phyloP scores from a whole-genome alignment of 2,888 invertebrate genomes.

The Caenorhabditis plicata region DNA sequence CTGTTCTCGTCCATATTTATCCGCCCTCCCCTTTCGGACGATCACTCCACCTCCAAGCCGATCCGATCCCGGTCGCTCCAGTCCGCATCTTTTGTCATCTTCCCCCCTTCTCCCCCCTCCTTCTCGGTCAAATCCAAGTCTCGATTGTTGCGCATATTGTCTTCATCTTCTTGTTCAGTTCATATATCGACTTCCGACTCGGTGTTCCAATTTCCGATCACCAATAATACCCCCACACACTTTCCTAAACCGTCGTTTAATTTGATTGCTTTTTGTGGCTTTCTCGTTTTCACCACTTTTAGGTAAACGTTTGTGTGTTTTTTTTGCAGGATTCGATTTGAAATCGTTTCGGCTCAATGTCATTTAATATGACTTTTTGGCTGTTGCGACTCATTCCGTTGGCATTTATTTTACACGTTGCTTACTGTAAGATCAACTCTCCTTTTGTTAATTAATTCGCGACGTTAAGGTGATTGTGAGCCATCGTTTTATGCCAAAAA shows the following conservation, averaged over 20 bases:
- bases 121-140: conserved; percentile 12
- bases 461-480: conserved; percentile 35
- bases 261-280: not conserved
- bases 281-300: not conserved
- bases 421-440: not conserved
- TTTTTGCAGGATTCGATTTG: too few relatives aligned
- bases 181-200: too few relatives aligned
- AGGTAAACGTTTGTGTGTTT: too few relatives aligned
- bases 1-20: too few relatives aligned
- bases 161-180: conserved; percentile 22
- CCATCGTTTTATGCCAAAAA: conserved; percentile 53
- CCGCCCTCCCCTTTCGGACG: too few relatives aligned
- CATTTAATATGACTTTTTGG: too few relatives aligned
- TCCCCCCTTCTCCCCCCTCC: conserved; percentile 4
- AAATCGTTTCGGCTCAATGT: too few relatives aligned
- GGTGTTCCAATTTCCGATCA: too few relatives aligned
- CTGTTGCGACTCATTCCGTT: not conserved
- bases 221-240: too few relatives aligned
- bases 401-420: not conserved
- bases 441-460: not conserved
- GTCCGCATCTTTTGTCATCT: conserved; percentile 7
- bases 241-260: conserved; percentile 11
- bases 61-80: too few relatives aligned
- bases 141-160: conserved; percentile 33
- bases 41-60: too few relatives aligned